phyloP scores from a whole-genome alignment of 1,140 invertebrate genomes.

The Tetramorium alpestre region DNA sequence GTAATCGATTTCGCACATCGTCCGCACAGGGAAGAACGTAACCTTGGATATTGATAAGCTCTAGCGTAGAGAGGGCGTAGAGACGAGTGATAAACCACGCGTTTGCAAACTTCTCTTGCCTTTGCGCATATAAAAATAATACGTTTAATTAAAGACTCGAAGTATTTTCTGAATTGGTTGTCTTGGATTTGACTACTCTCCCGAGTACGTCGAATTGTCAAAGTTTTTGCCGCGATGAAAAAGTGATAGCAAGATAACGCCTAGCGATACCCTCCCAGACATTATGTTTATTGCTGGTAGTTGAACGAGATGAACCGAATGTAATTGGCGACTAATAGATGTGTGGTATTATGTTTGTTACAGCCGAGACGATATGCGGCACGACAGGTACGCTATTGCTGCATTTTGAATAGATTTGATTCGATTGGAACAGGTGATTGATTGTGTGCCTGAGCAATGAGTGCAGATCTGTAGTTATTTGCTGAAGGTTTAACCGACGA shows the following conservation, averaged over 20 bases:
- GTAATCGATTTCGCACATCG: constrained; percentile 74
- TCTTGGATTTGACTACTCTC: constrained; percentile 79
- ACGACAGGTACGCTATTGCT: constrained; percentile 86
- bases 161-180: constrained; percentile 72
- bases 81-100: constrained; percentile 35
- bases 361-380: constrained; percentile 86
- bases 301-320: constrained; percentile 65
- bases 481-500: constrained; percentile 79
- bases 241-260: constrained; percentile 61
- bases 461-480: constrained; percentile 84
- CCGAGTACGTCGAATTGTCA: constrained; percentile 69
- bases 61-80: constrained; percentile 68
- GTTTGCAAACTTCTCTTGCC: constrained; percentile 57
- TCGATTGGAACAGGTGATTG: constrained; percentile 85
- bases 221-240: constrained; percentile 35
- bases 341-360: constrained; percentile 84
- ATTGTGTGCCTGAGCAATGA: constrained; percentile 86
- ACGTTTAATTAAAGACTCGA: constrained; percentile 51
- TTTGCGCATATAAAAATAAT: constrained; percentile 53
- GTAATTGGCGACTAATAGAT: constrained; percentile 81
- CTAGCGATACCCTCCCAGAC: constrained; percentile 74
- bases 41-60: constrained; percentile 76
- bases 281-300: constrained; percentile 76
- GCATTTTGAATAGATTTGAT: constrained; percentile 85
- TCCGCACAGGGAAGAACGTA: constrained; percentile 74